Conservation (phyloP, 2,797 vertebrate genomes). For the Helarctos malayanus region DNA sequence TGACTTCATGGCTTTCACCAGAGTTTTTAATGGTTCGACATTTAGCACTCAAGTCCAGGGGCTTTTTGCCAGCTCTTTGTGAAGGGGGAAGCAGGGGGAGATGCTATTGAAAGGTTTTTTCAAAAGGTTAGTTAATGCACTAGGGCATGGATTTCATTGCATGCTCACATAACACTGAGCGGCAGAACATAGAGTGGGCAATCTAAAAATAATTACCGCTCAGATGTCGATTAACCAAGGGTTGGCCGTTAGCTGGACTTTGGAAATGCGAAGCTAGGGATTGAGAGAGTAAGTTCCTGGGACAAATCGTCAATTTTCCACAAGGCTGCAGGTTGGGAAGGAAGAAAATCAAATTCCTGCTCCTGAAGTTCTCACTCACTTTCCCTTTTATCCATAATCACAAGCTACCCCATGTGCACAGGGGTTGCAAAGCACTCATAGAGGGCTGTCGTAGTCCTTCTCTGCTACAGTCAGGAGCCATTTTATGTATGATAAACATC, state of each 20-base stretch:
- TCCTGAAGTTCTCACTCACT: constrained; percentile 21
- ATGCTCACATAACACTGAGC: constrained; percentile 85
- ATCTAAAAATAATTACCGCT: constrained; percentile 86
- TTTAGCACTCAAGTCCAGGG: constrained; percentile 81
- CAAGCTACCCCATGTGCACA: not conserved
- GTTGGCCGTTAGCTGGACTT: constrained; percentile 67
- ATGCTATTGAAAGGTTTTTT: constrained; percentile 82
- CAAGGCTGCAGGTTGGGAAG: constrained; percentile 1
- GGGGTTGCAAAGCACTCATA: not conserved
- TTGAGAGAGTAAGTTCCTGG: constrained; percentile 47
- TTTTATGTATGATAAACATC: not conserved
- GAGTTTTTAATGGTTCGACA: constrained; percentile 82
- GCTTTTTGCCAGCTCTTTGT: constrained; percentile 81
- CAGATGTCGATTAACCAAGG: constrained; percentile 78
- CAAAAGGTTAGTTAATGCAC: constrained; percentile 85
- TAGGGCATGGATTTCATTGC: constrained; percentile 84
- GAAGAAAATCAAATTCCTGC: constrained; percentile 56
- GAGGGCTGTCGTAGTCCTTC: not conserved
- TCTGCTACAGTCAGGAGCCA: not conserved
- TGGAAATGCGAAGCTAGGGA: constrained; percentile 67
- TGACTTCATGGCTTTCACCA: constrained; percentile 86
- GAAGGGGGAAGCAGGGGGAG: constrained; percentile 53
- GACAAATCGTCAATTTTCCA: constrained; percentile 43
- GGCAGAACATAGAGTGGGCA: constrained; percentile 84
- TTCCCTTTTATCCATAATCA: constrained; percentile 35